Evolutionary conservation across 1,140 invertebrate genomes (phyloP).

Genomic region (silkworm (Bombyx mori)): DNA sequence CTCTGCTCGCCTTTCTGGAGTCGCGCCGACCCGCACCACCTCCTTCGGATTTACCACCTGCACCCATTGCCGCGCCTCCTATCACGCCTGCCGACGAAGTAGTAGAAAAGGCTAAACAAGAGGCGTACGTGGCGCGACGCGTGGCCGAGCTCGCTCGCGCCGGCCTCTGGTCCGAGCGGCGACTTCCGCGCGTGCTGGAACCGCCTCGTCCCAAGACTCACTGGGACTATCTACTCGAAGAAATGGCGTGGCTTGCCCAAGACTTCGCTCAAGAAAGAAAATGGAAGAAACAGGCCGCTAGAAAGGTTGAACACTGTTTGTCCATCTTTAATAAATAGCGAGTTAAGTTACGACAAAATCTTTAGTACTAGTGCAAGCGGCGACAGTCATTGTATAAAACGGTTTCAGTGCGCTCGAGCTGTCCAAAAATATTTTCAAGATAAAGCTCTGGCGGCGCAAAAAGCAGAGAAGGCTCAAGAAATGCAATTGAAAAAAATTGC

Average conservation of each 20-base stretch:
- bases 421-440: slow-evolving; percentile 97
- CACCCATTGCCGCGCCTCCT: slow-evolving; percentile 71
- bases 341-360: not conserved
- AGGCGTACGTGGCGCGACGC: slow-evolving; percentile 94
- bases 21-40: slow-evolving; percentile 75
- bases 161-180: slow-evolving; percentile 93
- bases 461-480: slow-evolving; percentile 93
- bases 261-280: slow-evolving; percentile 98
- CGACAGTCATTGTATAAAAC: not conserved
- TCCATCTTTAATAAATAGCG: not conserved
- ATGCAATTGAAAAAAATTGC: slow-evolving; percentile 89
- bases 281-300: slow-evolving; percentile 96
- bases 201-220: slow-evolving; percentile 92
- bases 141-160: slow-evolving; percentile 90
- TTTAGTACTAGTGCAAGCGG: too few relatives aligned
- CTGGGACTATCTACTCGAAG: slow-evolving; percentile 98
- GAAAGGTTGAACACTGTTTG: slow-evolving; percentile 76
- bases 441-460: slow-evolving; percentile 88
- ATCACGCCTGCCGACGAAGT: slow-evolving; percentile 58
- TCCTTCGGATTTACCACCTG: slow-evolving; percentile 42
- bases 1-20: slow-evolving; percentile 82
- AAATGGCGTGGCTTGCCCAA: slow-evolving; percentile 98
- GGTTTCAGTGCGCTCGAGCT: slow-evolving; percentile 82
- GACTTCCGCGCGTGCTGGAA: slow-evolving; percentile 94
- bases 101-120: slow-evolving; percentile 79